phyloP scores from a whole-genome alignment of 2,113 vertebrate species.

The pig (Sus scrofa) region DNA sequence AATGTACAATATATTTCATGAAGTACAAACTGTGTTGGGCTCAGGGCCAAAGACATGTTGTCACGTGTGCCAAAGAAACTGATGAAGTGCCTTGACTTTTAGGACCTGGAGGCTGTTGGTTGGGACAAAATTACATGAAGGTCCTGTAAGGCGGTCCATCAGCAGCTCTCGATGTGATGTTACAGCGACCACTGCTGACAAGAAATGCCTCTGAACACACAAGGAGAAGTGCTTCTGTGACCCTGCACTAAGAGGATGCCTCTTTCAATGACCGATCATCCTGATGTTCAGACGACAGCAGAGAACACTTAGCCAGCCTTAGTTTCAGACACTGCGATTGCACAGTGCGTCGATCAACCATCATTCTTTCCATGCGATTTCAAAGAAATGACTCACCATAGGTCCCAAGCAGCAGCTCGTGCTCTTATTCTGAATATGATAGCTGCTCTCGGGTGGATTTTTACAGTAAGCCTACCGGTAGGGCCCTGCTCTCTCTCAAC shows the following conservation, averaged over 20 bases:
- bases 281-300: slow-evolving; percentile 51
- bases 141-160: slow-evolving; percentile 71
- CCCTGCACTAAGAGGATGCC: slow-evolving; percentile 60
- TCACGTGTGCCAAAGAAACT: slow-evolving; percentile 80
- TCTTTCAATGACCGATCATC: slow-evolving; percentile 65
- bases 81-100: slow-evolving; percentile 84
- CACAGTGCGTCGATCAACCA: slow-evolving; percentile 85
- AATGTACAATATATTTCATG: slow-evolving; percentile 87
- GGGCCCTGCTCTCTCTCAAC: slow-evolving; percentile 68
- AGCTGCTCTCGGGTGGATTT: slow-evolving; percentile 73
- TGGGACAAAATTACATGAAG: slow-evolving; percentile 76
- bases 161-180: slow-evolving; percentile 72
- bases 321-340: slow-evolving; percentile 82
- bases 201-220: slow-evolving; percentile 78
- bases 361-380: slow-evolving; percentile 84
- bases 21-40: slow-evolving; percentile 82
- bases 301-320: slow-evolving; percentile 71
- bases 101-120: slow-evolving; percentile 75
- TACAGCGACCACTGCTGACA: slow-evolving; percentile 75
- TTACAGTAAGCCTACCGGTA: slow-evolving; percentile 54
- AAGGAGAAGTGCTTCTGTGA: slow-evolving; percentile 58
- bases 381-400: slow-evolving; percentile 87
- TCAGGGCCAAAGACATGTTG: slow-evolving; percentile 80
- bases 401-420: slow-evolving; percentile 74
- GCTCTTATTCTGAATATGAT: slow-evolving; percentile 67